Conservation (phyloP, 2,888 invertebrate genomes). For the Acrobasis repandana region DNA sequence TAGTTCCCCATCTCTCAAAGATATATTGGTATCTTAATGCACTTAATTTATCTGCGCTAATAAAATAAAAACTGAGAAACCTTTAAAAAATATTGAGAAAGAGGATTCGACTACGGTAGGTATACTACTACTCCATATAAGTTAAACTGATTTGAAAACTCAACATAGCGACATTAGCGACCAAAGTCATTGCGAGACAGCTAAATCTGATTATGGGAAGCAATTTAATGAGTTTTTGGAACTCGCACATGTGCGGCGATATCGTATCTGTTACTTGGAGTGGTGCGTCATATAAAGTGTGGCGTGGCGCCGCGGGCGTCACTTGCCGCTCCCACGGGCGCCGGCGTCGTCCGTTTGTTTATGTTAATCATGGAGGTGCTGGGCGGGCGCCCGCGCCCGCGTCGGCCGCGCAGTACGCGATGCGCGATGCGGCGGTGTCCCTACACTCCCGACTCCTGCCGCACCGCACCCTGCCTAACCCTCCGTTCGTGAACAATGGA, state of each 20-base stretch:
- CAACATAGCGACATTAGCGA: too few species aligned
- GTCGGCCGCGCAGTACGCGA: too few species aligned
- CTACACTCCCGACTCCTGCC: background rate
- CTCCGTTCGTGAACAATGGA: background rate
- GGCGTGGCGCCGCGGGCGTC: constrained; percentile 1
- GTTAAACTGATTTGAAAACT: too few species aligned
- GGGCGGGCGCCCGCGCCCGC: too few species aligned
- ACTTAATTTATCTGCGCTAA: too few species aligned
- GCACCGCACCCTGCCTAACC: background rate
- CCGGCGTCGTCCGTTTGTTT: background rate
- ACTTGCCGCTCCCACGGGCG: background rate
- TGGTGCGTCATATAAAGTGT: constrained; percentile 1
- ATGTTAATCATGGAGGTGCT: background rate
- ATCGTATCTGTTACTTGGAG: background rate
- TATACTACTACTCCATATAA: too few species aligned
- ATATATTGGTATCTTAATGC: too few species aligned
- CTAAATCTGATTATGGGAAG: constrained; percentile 9
- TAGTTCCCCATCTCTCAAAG: too few species aligned
- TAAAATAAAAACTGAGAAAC: too few species aligned
- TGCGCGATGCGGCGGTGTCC: background rate
- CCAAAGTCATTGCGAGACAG: too few species aligned
- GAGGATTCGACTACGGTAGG: too few species aligned
- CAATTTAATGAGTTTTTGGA: constrained; percentile 14
- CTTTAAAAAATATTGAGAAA: too few species aligned
- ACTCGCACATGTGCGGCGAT: constrained; percentile 8